Evolutionary conservation across 2,888 invertebrate species (phyloP), one percentile per base, ranked within the genome.

Genomic region (Tetragnatha montana): DNA sequence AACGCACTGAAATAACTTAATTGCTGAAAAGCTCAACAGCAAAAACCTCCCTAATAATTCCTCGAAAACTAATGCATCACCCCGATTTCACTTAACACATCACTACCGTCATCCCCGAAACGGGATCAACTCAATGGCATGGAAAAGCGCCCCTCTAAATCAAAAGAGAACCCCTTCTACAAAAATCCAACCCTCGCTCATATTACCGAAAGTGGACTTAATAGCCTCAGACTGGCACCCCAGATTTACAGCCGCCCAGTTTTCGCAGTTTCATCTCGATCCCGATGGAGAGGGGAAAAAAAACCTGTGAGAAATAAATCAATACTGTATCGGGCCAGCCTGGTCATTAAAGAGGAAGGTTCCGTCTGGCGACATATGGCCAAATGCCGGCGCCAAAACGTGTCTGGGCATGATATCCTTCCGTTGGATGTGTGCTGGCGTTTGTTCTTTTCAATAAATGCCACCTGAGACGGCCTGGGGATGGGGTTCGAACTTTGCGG

Each of bases 341-440:
- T 69, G 60, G 76, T 84, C 76, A 84, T 84, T 84, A 84, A 84
- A n/a, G 70, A 21, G 69, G 21, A 79, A 51, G 79, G 84, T 79
- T 85, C 19, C 17, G 47, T 85, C 85, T 85, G 79, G 85, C 85
- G 79, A 85, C 85, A 85, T 85, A 85, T 85, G 79, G 85, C 79
- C 70, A 85, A 85, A 12, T 71, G 35, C 78, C 21, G 85, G 60
- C 85, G 79, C 85, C 85, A 85, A 84, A 85, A 51, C 73, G 22
- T 84, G 79, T 85, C 79, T 60, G 35, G 60, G 71, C 17, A 70
- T 84, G 78, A 22, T 84, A 49, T 84, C 10, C 12, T 69, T 49
- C 10, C 47, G 1, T 49, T n/a, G 14, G 10, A 19, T 70, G 35
- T 35, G 35, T 35, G 35, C 35, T 4, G 35, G 35, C 35, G 35